Evolutionary conservation across 2,113 vertebrate genomes (phyloP).

Genomic region (Campylomormyrus numenius): DNA sequence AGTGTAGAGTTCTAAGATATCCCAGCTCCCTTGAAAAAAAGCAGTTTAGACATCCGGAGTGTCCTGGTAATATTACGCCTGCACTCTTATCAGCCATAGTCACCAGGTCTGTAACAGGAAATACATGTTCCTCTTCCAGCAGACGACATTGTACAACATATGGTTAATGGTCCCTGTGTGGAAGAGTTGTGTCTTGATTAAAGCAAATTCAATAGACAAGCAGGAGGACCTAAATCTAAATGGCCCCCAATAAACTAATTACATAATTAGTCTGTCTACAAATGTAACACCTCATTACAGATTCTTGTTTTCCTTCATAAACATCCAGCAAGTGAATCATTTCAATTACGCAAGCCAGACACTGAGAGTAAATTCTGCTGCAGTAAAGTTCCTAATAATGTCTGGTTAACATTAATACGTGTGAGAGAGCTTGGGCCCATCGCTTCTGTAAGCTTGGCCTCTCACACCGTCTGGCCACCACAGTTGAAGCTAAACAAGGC

Average conservation of each 20-base stretch:
- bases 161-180: background rate
- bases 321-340: background rate
- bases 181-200: background rate
- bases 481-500: background rate
- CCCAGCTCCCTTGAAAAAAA: background rate
- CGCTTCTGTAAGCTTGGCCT: background rate
- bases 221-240: background rate
- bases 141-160: background rate
- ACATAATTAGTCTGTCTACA: slow-evolving; percentile 6
- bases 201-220: background rate
- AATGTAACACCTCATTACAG: background rate
- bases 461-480: background rate
- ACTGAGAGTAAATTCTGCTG: background rate
- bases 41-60: background rate
- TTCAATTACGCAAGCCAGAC: background rate
- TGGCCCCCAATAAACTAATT: background rate
- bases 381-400: background rate
- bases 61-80: background rate
- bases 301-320: background rate
- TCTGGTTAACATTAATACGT: background rate
- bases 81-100: background rate
- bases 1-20: background rate
- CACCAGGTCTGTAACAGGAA: background rate
- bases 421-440: background rate
- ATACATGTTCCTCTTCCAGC: background rate